Percentiles rank a stretch among this genome's conserved stretches.
These are phyloP conservation scores for Malurus leucopterus DNA, from an alignment of 2,797 vertebrate genomes.

Conservation along the genomic window DNA sequence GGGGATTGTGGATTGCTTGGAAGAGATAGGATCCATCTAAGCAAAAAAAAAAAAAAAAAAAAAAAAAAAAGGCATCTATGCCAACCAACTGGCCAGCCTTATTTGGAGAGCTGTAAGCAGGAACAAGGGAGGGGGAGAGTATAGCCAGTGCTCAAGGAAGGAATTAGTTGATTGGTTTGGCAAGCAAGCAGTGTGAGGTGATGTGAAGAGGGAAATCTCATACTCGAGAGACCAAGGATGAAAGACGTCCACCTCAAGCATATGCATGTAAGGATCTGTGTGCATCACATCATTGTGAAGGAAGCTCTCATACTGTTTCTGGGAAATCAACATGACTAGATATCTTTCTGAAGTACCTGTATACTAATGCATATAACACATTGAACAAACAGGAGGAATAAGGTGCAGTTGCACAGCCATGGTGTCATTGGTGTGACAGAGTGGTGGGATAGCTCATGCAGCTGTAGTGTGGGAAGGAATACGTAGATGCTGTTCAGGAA, in stretches of 20 bases:
- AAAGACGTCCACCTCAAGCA: neutral
- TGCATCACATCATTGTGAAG: neutral
- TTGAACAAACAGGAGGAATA: neutral
- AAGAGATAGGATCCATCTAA: neutral
- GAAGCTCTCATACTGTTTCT: neutral
- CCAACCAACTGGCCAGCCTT: neutral
- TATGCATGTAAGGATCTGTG: neutral
- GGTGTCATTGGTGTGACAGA: neutral
- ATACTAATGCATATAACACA: too few relatives aligned
- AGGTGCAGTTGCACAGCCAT: neutral
- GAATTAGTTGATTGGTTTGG: neutral
- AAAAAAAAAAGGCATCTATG: neutral
- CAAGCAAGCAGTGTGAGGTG: neutral
- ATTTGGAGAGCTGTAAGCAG: neutral
- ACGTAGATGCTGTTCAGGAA: neutral
- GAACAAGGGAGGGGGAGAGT: neutral
- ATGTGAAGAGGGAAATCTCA: neutral
- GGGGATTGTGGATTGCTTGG: neutral
- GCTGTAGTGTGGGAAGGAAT: neutral
- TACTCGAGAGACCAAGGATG: neutral
- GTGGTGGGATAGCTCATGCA: neutral
- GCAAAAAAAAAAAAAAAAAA: neutral
- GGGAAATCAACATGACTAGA: neutral
- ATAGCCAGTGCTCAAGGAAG: neutral
- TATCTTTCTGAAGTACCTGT: neutral